Conservation (phyloP, 1,140 invertebrate species). For the Epicauta chinensis region DNA sequence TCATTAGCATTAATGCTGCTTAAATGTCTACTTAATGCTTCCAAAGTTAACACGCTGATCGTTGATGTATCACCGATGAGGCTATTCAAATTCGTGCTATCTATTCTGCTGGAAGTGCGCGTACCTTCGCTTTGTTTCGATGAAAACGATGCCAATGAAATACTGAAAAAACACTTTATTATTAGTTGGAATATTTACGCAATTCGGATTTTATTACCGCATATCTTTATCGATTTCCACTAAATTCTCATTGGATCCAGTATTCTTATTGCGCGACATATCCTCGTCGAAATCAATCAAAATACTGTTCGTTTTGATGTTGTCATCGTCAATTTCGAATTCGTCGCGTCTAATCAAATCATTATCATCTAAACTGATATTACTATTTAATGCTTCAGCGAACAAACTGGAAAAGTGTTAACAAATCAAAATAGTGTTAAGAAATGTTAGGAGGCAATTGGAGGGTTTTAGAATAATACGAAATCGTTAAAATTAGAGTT, state of each 20-base stretch:
- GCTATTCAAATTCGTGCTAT: neutral
- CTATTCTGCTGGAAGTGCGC: neutral
- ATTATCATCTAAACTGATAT: constrained; percentile 23
- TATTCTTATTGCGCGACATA: constrained; percentile 1
- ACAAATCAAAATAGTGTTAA: too few species aligned
- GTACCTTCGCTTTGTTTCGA: constrained; percentile 11
- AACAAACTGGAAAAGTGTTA: constrained; percentile 21
- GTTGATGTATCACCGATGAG: neutral
- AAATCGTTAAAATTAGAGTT: too few species aligned
- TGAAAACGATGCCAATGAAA: constrained; percentile 11
- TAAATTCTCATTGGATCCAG: constrained; percentile 5
- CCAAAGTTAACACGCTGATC: constrained; percentile 27
- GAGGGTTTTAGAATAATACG: too few species aligned
- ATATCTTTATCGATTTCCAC: constrained; percentile 9
- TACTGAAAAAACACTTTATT: neutral
- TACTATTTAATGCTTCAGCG: constrained; percentile 23
- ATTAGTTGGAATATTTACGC: neutral
- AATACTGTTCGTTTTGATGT: constrained; percentile 20
- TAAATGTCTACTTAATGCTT: constrained; percentile 23
- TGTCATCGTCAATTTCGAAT: constrained; percentile 22
- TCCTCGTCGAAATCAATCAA: constrained; percentile 32
- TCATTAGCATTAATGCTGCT: neutral
- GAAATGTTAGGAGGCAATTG: too few species aligned
- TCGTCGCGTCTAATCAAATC: constrained; percentile 12
- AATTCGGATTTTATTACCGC: constrained; percentile 5